Conservation (phyloP, 1,140 invertebrate genomes). For the Harlomillsia oculata region DNA sequence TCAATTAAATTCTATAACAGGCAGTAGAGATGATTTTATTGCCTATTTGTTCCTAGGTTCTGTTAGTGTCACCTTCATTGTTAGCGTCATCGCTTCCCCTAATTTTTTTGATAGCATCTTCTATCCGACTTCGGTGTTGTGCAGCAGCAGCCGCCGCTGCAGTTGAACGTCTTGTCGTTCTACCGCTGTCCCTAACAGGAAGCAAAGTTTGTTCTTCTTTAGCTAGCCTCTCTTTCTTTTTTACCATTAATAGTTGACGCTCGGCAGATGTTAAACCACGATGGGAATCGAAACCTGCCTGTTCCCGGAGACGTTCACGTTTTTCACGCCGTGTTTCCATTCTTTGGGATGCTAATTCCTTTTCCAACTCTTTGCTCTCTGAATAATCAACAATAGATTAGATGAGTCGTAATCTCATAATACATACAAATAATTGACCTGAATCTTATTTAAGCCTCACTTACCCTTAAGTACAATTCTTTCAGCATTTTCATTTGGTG, state of each 20-base stretch:
- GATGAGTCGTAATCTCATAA: neutral
- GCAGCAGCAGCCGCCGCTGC: constrained; percentile 21
- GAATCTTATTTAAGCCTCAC: constrained; percentile 3
- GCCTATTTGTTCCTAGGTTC: too few species aligned
- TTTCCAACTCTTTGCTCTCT: constrained; percentile 35
- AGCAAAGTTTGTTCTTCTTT: constrained; percentile 28
- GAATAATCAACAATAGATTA: too few species aligned
- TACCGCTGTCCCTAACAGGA: constrained; percentile 8
- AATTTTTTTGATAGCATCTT: constrained; percentile 34
- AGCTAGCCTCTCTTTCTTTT: constrained; percentile 34
- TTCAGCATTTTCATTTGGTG: constrained; percentile 32
- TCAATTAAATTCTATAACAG: too few species aligned
- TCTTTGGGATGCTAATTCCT: constrained; percentile 33
- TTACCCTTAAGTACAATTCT: constrained; percentile 34
- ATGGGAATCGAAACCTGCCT: constrained; percentile 8
- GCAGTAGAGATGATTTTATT: too few species aligned
- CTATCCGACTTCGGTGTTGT: constrained; percentile 25
- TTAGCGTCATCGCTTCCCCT: constrained; percentile 13
- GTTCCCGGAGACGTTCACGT: constrained; percentile 20
- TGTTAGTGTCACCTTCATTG: constrained; percentile 1
- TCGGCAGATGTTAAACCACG: constrained; percentile 31
- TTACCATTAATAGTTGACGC: constrained; percentile 33
- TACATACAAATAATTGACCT: neutral
- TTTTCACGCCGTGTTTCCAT: constrained; percentile 33
- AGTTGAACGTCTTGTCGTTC: constrained; percentile 27